Conservation (phyloP, 2,888 invertebrate species). For the Mythimna albipuncta region DNA sequence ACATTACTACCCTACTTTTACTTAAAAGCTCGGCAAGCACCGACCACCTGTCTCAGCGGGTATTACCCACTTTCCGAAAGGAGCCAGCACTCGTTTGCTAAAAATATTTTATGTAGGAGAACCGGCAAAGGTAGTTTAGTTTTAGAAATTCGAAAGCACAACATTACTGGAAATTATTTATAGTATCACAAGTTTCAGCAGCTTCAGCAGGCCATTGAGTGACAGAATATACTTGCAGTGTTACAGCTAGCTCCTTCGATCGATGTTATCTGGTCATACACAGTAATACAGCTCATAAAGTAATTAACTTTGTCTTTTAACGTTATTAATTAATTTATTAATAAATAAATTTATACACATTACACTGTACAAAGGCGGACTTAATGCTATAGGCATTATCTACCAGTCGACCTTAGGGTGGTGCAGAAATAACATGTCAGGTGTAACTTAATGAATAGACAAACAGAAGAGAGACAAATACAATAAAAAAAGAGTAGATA, state of each 20-base stretch:
- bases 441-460: no score
- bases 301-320: background rate
- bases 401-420: no score
- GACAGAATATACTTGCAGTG: background rate
- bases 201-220: background rate
- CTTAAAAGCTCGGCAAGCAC: background rate
- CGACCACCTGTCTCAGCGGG: constrained; percentile 12
- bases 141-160: constrained; percentile 7
- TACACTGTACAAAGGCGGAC: no score
- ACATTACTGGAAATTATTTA: background rate
- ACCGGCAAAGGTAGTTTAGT: constrained; percentile 6
- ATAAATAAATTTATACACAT: no score
- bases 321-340: no score
- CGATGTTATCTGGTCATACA: no score
- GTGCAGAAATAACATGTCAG: no score
- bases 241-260: no score
- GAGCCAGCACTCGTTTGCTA: constrained; percentile 16
- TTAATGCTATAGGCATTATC: no score
- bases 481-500: no score
- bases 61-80: constrained; percentile 42
- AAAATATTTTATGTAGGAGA: constrained; percentile 38
- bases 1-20: constrained; percentile 17
- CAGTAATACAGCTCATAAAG: background rate
- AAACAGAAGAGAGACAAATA: no score
- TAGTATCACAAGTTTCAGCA: background rate